These are phyloP conservation scores for Microtus montanus DNA, from an alignment of 2,113 vertebrate species.

Conservation along the genomic window DNA sequence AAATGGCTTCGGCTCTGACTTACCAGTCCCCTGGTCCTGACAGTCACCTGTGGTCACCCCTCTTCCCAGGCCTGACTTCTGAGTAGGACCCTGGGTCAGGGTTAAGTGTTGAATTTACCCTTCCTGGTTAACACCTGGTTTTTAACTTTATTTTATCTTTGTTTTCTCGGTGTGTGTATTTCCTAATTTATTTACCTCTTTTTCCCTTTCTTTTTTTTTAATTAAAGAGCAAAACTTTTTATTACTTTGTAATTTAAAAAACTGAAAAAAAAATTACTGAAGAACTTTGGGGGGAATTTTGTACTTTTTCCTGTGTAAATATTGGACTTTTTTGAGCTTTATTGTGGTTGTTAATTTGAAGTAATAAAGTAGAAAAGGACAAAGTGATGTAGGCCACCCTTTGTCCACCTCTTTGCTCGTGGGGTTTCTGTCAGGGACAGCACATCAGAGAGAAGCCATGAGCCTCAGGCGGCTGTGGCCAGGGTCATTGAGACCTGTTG, in stretches of 20 bases:
- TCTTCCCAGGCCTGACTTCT: slow-evolving; percentile 69
- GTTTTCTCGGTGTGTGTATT: slow-evolving; percentile 82
- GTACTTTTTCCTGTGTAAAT: slow-evolving; percentile 94
- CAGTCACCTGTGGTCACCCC: neutral
- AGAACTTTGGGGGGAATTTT: slow-evolving; percentile 91
- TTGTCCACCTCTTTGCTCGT: slow-evolving; percentile 44
- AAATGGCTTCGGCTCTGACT: slow-evolving; percentile 70
- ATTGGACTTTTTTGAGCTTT: slow-evolving; percentile 93
- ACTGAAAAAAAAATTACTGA: slow-evolving; percentile 87
- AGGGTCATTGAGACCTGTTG: neutral
- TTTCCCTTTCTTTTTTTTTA: slow-evolving; percentile 82
- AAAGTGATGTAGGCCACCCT: slow-evolving; percentile 82
- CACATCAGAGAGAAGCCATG: too few species aligned
- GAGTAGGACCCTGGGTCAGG: slow-evolving; percentile 38
- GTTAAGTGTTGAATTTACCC: slow-evolving; percentile 73
- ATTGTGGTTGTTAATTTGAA: slow-evolving; percentile 93
- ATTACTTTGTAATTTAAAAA: slow-evolving; percentile 93
- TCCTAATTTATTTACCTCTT: slow-evolving; percentile 87
- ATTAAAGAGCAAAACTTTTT: slow-evolving; percentile 91
- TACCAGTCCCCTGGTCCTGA: slow-evolving; percentile 69
- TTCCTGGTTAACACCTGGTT: slow-evolving; percentile 85
- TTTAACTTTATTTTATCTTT: slow-evolving; percentile 76
- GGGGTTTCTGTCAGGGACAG: neutral
- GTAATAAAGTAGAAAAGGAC: slow-evolving; percentile 93
- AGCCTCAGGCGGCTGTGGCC: neutral